Evolutionary conservation across 2,797 vertebrate species (phyloP).

Genomic region (Argya squamiceps): DNA sequence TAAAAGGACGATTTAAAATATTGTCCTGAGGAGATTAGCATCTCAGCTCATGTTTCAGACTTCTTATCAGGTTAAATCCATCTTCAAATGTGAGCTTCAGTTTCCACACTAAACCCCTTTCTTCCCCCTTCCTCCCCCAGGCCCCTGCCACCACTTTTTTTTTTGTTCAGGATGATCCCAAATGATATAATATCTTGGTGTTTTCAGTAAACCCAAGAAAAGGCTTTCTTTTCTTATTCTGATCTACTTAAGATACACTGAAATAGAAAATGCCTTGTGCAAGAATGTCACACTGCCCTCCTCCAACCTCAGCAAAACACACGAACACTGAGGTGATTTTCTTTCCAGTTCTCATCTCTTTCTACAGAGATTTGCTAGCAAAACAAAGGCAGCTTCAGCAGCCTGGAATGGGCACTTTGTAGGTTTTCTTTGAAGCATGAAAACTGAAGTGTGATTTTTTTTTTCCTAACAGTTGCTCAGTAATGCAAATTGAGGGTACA

Average conservation of each 20-base stretch:
- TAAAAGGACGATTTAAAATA: slow-evolving; percentile 2
- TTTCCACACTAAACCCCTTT: background rate
- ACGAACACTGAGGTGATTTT: background rate
- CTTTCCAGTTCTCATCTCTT: slow-evolving; percentile 10
- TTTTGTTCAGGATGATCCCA: background rate
- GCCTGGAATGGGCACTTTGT: background rate
- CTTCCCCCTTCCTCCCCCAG: background rate
- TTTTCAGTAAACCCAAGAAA: slow-evolving; percentile 5
- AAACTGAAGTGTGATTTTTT: background rate
- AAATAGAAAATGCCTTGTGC: slow-evolving; percentile 26
- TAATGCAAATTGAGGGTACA: background rate
- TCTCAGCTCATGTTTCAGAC: slow-evolving; percentile 2
- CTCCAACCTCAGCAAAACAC: slow-evolving; percentile 14
- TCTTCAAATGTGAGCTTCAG: background rate
- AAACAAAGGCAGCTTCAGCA: slow-evolving; percentile 3
- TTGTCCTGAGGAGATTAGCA: background rate
- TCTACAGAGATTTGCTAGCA: slow-evolving; percentile 1
- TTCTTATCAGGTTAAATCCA: background rate
- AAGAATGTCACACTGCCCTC: background rate
- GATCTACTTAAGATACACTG: background rate
- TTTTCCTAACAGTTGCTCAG: background rate
- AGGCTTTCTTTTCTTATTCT: background rate
- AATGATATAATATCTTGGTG: background rate
- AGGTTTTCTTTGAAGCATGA: background rate
- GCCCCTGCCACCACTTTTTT: background rate